A percentile compares a stretch with the other conserved stretches of the same genome.
These are phyloP conservation scores for Setophaga coronata DNA, from an alignment of 2,113 vertebrate genomes.

Conservation along the genomic window DNA sequence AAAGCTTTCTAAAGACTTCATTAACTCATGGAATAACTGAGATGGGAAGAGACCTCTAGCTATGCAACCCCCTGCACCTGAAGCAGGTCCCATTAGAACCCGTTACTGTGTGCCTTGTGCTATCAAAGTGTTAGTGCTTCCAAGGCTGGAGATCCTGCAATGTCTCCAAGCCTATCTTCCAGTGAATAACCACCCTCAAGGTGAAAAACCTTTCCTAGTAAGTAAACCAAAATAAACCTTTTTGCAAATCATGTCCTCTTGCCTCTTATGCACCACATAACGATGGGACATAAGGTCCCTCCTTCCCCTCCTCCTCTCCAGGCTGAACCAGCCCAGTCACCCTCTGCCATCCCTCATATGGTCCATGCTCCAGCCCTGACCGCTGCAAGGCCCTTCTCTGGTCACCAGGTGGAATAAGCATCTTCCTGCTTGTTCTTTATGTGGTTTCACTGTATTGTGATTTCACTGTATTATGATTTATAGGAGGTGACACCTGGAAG, in stretches of 20 bases:
- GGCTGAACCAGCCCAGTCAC: not conserved
- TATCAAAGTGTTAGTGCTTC: not conserved
- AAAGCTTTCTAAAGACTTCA: not conserved
- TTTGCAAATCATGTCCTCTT: not conserved
- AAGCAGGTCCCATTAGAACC: not conserved
- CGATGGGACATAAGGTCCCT: not conserved
- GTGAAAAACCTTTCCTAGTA: not conserved
- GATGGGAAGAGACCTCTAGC: not conserved
- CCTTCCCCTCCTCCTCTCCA: not conserved
- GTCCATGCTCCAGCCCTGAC: not conserved
- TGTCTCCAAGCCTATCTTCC: not conserved
- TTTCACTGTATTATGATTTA: not conserved
- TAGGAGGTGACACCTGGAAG: not conserved
- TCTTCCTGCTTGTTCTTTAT: not conserved
- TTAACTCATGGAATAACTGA: not conserved
- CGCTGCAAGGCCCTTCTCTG: not conserved
- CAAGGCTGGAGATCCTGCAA: not conserved
- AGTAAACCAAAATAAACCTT: not conserved
- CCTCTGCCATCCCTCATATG: not conserved
- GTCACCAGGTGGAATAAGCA: not conserved
- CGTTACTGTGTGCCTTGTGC: not conserved
- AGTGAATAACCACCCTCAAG: not conserved
- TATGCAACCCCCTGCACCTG: accelerated
- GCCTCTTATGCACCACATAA: not conserved
- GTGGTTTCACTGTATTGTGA: not conserved